Conservation (phyloP, 2,888 invertebrate genomes). For the Dexiosoma caninum region DNA sequence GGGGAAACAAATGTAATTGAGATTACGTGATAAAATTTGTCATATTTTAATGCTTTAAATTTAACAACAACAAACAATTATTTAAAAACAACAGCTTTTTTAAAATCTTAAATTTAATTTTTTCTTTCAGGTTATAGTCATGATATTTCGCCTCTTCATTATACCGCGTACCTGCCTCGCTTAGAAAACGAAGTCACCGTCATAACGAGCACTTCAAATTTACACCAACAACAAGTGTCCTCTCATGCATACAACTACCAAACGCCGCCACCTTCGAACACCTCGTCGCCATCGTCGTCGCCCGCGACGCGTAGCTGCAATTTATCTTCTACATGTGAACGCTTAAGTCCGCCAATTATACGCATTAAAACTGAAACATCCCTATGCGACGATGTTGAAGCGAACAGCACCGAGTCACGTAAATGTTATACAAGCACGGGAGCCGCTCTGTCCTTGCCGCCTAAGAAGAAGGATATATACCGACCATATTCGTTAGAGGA, state of each 20-base stretch:
- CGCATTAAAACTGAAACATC: slow-evolving; percentile 74
- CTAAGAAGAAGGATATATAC: slow-evolving; percentile 94
- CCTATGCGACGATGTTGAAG: slow-evolving; percentile 45
- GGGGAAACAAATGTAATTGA: no score
- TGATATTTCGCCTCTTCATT: slow-evolving; percentile 87
- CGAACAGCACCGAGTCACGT: slow-evolving; percentile 71
- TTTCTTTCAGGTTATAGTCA: slow-evolving; percentile 84
- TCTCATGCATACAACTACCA: slow-evolving; percentile 72
- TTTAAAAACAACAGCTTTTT: neutral
- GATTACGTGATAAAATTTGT: no score
- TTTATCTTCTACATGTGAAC: slow-evolving; percentile 66
- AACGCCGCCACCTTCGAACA: slow-evolving; percentile 77
- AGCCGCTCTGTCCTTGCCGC: slow-evolving; percentile 89
- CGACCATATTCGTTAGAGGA: slow-evolving; percentile 90
- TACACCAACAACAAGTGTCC: slow-evolving; percentile 58
- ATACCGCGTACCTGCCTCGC: slow-evolving; percentile 86
- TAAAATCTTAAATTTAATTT: no score
- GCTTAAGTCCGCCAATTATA: slow-evolving; percentile 74
- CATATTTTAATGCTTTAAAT: no score
- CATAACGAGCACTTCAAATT: slow-evolving; percentile 71
- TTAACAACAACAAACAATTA: no score
- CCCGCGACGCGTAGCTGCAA: slow-evolving; percentile 70
- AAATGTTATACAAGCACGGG: slow-evolving; percentile 92
- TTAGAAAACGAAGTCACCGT: slow-evolving; percentile 81
- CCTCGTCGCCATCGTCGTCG: slow-evolving; percentile 75